Base-by-base conservation (phyloP, 23 tunicate genomes). In the Botrylloides violaceus region DNA sequence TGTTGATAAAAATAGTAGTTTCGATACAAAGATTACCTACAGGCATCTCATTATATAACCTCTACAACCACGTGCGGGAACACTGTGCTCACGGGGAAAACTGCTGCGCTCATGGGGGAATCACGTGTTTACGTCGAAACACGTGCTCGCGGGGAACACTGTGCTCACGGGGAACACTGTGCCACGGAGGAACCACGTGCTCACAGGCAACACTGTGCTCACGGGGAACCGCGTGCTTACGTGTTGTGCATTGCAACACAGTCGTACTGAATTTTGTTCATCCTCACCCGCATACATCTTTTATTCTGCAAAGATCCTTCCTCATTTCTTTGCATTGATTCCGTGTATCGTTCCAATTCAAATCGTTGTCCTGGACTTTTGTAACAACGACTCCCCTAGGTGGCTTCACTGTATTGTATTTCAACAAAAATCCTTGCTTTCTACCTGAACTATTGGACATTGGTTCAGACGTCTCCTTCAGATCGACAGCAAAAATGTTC, bases 261-360 rank as follows among this genome's bases (percentile, higher is more conserved):
- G 19, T 7, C 9, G 64, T 59, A 22, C 7, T 6, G 7, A 59
- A 59, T 6, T 5, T 26, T 19, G 32, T 27, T 3, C 19, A 12
- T 3, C 55, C 84, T 29, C 59, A 81, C 88, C 43, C 66, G 80
- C 88, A 82, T 26, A 82, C 75, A 59, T 75, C 76, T 36, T 59
- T 32, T 3, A 53, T 3, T 5, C 22, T 36, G 48, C 88, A 82
- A 4, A 82, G 63, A 66, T 75, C 80, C 59, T 75, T 75, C 9
- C 76, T 76, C 2, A 7, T 30, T 3, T 20, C 23, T 3, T 50
- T 20, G 36, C 88, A 82, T 53, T 65, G n/a, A 1, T 32, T 15
- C 36, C 74, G 66, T 58, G 64, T 63, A 26, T 32, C 19, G 12
- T 25, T 28, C 88, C 88, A 82, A 22, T 61, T 82, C 2, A 15